Conservation (phyloP, 2,113 vertebrate genomes). For the Okapia johnstoni region DNA sequence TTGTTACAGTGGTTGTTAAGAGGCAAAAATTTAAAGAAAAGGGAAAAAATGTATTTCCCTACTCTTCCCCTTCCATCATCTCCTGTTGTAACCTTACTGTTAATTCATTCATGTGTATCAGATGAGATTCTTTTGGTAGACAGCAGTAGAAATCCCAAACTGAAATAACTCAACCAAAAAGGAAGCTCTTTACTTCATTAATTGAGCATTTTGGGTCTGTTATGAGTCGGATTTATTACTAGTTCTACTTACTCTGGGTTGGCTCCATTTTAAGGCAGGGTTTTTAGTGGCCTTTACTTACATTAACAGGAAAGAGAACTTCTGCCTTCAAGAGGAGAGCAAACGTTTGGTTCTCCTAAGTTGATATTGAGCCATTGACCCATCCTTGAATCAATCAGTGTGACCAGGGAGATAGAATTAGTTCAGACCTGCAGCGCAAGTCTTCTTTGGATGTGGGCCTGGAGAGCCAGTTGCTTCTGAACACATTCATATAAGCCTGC, state of each 20-base stretch:
- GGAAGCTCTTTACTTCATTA: not conserved
- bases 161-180: conserved; percentile 12
- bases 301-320: not conserved
- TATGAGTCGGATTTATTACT: not conserved
- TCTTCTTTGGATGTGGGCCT: not conserved
- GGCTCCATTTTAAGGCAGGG: not conserved
- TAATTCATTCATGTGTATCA: not conserved
- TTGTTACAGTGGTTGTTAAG: conserved; percentile 41
- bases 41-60: conserved; percentile 1
- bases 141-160: not conserved
- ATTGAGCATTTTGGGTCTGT: not conserved
- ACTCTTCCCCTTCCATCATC: not conserved
- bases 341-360: not conserved
- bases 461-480: not conserved
- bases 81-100: not conserved
- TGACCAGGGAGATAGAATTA: not conserved
- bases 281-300: not conserved
- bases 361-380: not conserved
- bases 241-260: not conserved
- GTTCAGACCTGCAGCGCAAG: not conserved
- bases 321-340: not conserved
- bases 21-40: conserved; percentile 5
- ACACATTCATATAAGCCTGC: not conserved
- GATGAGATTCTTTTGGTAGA: not conserved
- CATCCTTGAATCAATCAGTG: not conserved